Base-by-base conservation (phyloP, 2,113 vertebrate species). In the Phoenicopterus ruber region DNA sequence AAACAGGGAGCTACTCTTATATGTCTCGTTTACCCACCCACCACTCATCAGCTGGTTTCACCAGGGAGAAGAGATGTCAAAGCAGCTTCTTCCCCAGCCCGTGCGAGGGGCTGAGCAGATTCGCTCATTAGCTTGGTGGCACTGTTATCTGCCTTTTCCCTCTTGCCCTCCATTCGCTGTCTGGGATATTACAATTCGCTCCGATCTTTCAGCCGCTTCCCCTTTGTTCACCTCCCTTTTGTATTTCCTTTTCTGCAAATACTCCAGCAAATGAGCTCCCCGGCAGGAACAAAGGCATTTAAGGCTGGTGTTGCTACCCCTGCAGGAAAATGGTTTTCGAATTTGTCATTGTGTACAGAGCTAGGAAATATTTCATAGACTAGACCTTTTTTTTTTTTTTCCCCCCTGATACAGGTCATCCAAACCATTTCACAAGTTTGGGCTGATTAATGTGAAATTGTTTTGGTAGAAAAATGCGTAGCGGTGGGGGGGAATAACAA, bases 211-310 rank as follows among this genome's bases (percentile, higher is more conserved):
- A 94, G 70, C 84, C 81, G 73, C 86, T 97, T 97, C 91, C 84
- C 84, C 94, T 97, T 97, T 97, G 89, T 97, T 97, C 95, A 97
- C 91, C 78, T 95, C 86, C 61, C 78, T 73, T 95, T 95, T 96
- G 77, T 93, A 49, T 80, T 89, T 65, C 94, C 58, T 81, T 76
- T 87, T 82, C 78, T 93, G 81, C 89, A 94, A 96, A 95, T 70
- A 90, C 49, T 86, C 54, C 62, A 59, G 66, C 66, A 97, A 94
- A 93, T 90, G 82, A 96, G 87, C 59, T 95, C 55, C 26, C 63
- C 15, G 17, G 50, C 73, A 95, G 70, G 83, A 96, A 93, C 70
- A 95, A 95, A 87, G 50, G 62, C 91, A 17, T 86, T 95, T 96
- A 94, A 94, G 66, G 83, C 77, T 95, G 86, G 85, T 70, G 42